phyloP scores from a whole-genome alignment of 2,113 vertebrate genomes.

The Boulengeromyrus knoepffleri region DNA sequence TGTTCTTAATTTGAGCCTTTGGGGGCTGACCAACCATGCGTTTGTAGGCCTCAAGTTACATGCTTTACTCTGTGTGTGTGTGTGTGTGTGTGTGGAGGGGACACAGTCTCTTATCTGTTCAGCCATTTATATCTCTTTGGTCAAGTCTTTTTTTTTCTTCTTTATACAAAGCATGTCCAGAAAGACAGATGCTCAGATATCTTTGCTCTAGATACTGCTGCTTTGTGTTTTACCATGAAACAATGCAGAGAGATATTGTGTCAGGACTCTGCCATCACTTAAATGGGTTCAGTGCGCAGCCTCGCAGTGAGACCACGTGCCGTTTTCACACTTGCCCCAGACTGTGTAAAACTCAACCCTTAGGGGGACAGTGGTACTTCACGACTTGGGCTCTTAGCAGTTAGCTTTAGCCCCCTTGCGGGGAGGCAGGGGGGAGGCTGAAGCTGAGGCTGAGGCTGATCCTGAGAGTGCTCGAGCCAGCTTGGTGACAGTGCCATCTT shows the following conservation, averaged over 20 bases:
- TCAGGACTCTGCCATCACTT: not conserved
- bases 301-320: not conserved
- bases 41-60: not conserved
- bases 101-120: not conserved
- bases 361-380: not conserved
- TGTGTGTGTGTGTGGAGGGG: not conserved
- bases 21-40: not conserved
- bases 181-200: not conserved
- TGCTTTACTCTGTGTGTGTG: not conserved
- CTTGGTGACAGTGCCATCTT: not conserved
- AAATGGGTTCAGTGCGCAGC: not conserved
- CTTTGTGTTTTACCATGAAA: not conserved
- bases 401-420: not conserved
- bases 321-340: not conserved
- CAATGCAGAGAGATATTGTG: not conserved
- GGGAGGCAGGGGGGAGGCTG: no score
- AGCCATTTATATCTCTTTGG: not conserved
- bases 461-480: not conserved
- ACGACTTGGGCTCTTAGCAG: not conserved
- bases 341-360: not conserved
- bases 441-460: not conserved
- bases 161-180: not conserved
- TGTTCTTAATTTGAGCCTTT: not conserved
- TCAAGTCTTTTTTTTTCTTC: not conserved
- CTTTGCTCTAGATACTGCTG: not conserved